Percentiles rank a stretch among this genome's conserved stretches.
These are phyloP conservation scores for Trinectes maculatus DNA, from an alignment of 2,113 vertebrate genomes.

Conservation along the genomic window DNA sequence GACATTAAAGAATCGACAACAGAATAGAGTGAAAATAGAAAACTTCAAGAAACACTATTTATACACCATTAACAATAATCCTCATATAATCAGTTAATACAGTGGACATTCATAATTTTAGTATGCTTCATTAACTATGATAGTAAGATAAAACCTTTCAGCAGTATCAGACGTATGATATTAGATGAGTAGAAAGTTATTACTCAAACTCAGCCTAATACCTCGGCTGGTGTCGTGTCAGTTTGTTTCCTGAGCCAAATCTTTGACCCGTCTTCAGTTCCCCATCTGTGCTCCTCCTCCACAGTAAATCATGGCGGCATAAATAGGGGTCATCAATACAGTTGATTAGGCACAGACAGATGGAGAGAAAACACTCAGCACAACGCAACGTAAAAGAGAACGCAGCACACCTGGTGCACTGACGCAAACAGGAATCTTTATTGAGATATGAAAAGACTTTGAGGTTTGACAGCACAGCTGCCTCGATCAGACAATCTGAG, in stretches of 20 bases:
- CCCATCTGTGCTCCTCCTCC: constrained; percentile 3
- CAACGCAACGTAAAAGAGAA: constrained; percentile 24
- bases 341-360: constrained; percentile 37
- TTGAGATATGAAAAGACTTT: constrained; percentile 32
- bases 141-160: background rate
- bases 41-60: background rate
- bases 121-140: background rate
- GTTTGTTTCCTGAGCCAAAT: constrained; percentile 18
- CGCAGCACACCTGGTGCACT: constrained; percentile 52
- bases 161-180: constrained; percentile 11
- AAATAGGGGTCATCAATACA: constrained; percentile 2
- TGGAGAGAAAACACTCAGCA: constrained; percentile 20
- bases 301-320: constrained; percentile 16
- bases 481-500: constrained; percentile 11
- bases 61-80: background rate
- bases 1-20: too few species aligned
- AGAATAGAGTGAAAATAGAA: too few species aligned
- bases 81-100: background rate
- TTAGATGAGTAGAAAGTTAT: constrained; percentile 32
- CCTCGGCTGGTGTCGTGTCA: background rate
- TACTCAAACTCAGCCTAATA: constrained; percentile 7
- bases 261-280: constrained; percentile 17
- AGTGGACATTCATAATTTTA: background rate
- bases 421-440: constrained; percentile 37
- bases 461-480: constrained; percentile 50